Conservation (phyloP, 2,113 vertebrate species). For the Nematolebias whitei region DNA sequence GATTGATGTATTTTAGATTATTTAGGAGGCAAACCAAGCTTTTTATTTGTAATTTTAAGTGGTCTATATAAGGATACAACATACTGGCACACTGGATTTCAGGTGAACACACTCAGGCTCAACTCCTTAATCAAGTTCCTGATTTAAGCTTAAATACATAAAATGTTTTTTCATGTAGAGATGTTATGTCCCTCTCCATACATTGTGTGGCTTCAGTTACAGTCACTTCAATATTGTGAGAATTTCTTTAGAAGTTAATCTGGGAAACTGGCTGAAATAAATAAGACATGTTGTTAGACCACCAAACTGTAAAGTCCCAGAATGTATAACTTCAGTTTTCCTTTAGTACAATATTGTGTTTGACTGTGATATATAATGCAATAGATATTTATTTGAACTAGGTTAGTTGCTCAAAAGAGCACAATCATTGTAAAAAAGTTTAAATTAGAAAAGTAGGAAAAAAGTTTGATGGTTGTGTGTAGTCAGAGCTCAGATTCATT, state of each 20-base stretch:
- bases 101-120: neutral
- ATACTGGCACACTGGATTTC: neutral
- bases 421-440: too few relatives aligned
- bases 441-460: too few relatives aligned
- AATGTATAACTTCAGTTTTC: neutral
- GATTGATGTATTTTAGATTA: neutral
- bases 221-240: neutral
- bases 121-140: neutral
- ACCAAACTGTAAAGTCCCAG: neutral
- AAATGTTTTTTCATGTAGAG: neutral
- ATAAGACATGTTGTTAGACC: neutral
- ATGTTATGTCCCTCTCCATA: neutral
- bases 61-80: neutral
- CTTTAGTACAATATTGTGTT: too few relatives aligned
- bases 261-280: neutral
- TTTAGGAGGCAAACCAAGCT: neutral
- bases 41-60: neutral
- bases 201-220: neutral
- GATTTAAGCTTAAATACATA: neutral
- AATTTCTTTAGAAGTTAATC: neutral
- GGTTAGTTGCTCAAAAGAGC: too few relatives aligned
- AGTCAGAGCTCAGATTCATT: too few relatives aligned
- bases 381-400: too few relatives aligned
- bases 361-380: too few relatives aligned
- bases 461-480: too few relatives aligned